Evolutionary conservation across 1,140 invertebrate species (phyloP), one percentile per base, ranked within the genome.

Genomic region (Megalopta genalis): DNA sequence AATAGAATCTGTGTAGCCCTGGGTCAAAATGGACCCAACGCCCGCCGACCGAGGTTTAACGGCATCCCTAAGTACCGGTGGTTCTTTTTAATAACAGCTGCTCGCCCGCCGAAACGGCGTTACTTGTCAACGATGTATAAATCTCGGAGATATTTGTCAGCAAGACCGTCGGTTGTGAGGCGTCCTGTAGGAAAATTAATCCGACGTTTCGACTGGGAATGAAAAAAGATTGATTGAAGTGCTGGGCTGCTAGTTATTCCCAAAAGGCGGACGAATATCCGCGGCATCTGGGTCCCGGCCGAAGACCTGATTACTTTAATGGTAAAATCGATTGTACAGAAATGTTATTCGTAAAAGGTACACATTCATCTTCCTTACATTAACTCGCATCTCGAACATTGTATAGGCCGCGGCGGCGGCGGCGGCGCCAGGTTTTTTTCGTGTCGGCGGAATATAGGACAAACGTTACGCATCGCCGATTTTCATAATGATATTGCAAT

Each of bases 401-500:
- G 10, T 46, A 18, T 12, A 32, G 32, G 37, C 39, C 10, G 42
- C 10, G 42, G 42, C 10, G 42, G 63, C 42, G 42, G 42, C 10
- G 42, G 62, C 42, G 42, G 46, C 49, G 54, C 42, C 18, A 9
- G 52, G 42, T 75, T 52, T 42, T 75, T 52, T 42, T 60, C 71
- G 27, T 16, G 63, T 75, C 54, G 65, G 52, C 54, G 52, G 46
- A 27, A 80, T 76, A 57, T 80, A 18, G 78, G 72, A 32, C 72
- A 72, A 57, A 8, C 71, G 32, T 80, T 67, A 68, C 72, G 59
- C 65, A 46, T 80, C 78, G 72, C 12, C 52, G 70, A 79, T 73
- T 73, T 79, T 74, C 70, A 25, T 79, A 79, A 79, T 74, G 77
- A 79, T 79, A 79, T 72, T 49, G 77, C 77, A 79, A 73, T 79